Conservation (phyloP, 2,797 vertebrate species). For the Lepus townsendii region DNA sequence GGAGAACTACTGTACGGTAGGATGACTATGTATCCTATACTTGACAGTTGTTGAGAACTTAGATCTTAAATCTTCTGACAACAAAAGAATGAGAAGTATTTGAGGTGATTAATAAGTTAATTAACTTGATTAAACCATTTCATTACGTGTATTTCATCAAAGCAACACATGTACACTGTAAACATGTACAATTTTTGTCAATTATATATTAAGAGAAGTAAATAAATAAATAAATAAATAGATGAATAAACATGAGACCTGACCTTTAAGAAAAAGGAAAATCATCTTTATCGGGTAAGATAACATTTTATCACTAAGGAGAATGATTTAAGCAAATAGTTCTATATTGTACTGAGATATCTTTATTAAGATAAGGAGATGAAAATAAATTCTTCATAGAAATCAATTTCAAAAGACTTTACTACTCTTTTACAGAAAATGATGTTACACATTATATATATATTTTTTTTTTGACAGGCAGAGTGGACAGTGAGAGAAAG, state of each 20-base stretch:
- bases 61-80: background rate
- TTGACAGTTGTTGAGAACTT: background rate
- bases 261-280: background rate
- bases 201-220: background rate
- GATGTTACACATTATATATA: background rate
- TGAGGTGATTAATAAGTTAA: background rate
- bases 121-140: background rate
- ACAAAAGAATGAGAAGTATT: background rate
- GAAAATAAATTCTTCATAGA: background rate
- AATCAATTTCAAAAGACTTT: constrained; percentile 20
- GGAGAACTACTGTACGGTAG: background rate
- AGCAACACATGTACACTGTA: background rate
- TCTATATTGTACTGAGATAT: background rate
- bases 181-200: background rate
- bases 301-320: constrained; percentile 52
- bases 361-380: constrained; percentile 37
- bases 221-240: background rate
- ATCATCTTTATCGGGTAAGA: background rate
- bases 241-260: background rate
- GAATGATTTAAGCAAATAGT: constrained; percentile 48
- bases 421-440: constrained; percentile 18
- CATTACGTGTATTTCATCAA: background rate
- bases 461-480: no score
- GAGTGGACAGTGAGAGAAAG: no score
- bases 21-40: background rate